Percentiles rank a stretch among this genome's conserved stretches.
Conservation (phyloP, 2,113 vertebrate genomes). For the Cyphomyrus discorhynchus region DNA sequence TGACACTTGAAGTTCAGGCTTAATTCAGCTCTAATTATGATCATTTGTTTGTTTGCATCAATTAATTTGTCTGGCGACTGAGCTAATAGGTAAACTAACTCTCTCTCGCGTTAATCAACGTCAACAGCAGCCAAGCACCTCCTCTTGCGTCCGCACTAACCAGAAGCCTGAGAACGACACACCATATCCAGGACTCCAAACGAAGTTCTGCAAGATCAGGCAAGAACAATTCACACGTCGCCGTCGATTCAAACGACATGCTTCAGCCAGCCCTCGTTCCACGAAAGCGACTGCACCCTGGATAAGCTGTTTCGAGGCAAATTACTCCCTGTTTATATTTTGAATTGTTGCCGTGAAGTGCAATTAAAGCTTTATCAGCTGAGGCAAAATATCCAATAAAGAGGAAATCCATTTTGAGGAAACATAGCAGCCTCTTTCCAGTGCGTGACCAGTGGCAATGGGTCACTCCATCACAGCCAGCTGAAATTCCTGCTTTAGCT, state of each 20-base stretch:
- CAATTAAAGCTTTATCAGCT: constrained; percentile 54
- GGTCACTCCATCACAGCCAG: not conserved
- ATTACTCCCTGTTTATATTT: constrained; percentile 52
- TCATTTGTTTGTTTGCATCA: constrained; percentile 61
- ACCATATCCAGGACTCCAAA: not conserved
- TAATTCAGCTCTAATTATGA: constrained; percentile 52
- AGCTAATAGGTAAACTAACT: constrained; percentile 31
- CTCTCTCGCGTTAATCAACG: constrained; percentile 32
- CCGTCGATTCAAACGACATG: not conserved
- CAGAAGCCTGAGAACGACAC: not conserved
- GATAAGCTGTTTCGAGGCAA: constrained; percentile 26
- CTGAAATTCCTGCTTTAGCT: not conserved
- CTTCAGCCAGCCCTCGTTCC: not conserved
- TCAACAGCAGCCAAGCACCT: constrained; percentile 26
- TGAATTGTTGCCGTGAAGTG: constrained; percentile 54
- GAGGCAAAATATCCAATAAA: constrained; percentile 27
- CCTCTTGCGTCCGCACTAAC: not conserved
- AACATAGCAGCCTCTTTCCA: not conserved
- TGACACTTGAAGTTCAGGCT: constrained; percentile 28
- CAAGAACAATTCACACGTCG: not conserved
- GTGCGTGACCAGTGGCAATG: not conserved
- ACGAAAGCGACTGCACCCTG: not conserved
- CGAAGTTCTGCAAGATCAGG: not conserved
- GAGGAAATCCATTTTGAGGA: not conserved
- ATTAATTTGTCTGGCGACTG: constrained; percentile 56